Evolutionary conservation across 30 jellyfish, hydroid and myxozoan genomes (phyloP).

Genomic region (Haliclystus octoradiatus): DNA sequence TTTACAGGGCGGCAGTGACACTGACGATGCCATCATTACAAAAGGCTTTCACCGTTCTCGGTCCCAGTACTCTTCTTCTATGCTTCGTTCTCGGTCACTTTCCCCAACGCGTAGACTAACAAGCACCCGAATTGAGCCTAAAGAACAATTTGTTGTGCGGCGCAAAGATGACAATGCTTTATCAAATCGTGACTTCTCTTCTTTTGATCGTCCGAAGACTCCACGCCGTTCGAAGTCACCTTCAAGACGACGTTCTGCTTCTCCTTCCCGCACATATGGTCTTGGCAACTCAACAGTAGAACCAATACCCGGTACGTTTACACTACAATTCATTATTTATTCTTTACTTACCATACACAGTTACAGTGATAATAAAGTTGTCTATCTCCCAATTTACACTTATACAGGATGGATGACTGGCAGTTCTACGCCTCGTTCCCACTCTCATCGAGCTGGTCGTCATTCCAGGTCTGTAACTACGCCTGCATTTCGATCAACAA

Average conservation of each 20-base stretch:
- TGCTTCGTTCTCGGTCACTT: conserved; percentile 51
- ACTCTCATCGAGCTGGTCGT: neutral
- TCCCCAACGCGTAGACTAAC: conserved; percentile 27
- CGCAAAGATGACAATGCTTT: conserved; percentile 53
- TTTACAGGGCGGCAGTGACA: neutral
- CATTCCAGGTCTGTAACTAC: conserved; percentile 76
- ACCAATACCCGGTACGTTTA: conserved; percentile 72
- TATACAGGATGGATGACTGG: conserved; percentile 61
- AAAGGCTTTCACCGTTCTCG: neutral
- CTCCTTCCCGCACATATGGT: conserved; percentile 51
- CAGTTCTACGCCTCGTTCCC: conserved; percentile 21
- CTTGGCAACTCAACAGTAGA: conserved; percentile 75
- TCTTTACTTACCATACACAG: too few relatives aligned
- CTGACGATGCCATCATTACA: neutral
- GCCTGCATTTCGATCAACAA: conserved; percentile 42
- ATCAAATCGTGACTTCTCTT: conserved; percentile 85
- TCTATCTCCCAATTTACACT: too few relatives aligned
- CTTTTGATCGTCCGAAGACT: conserved; percentile 91
- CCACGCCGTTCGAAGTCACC: conserved; percentile 98
- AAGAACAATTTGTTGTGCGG: conserved; percentile 43
- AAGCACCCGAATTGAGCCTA: neutral
- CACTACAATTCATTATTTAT: neutral
- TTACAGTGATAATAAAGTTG: too few relatives aligned
- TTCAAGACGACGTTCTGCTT: conserved; percentile 50
- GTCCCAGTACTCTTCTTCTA: conserved; percentile 17